Conservation (phyloP, 2,797 vertebrate genomes). For the Mustela erminea region DNA sequence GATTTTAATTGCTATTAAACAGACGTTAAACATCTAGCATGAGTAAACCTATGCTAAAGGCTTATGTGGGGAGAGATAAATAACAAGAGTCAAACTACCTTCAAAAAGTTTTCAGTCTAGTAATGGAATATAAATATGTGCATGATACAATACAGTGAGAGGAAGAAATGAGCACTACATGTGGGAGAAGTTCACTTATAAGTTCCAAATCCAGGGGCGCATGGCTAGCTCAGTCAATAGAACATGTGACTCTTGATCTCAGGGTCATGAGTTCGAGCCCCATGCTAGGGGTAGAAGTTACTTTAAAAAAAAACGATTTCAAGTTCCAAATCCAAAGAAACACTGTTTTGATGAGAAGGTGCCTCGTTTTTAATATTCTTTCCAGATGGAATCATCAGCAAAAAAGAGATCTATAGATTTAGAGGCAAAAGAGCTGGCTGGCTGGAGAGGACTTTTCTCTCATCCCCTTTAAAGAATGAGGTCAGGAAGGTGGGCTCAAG, state of each 20-base stretch:
- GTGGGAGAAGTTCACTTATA: neutral
- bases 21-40: neutral
- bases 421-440: neutral
- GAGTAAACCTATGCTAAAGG: constrained; percentile 30
- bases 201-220: neutral
- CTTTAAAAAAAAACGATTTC: neutral
- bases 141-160: neutral
- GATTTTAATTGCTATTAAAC: neutral
- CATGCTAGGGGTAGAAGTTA: neutral
- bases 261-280: neutral
- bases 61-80: neutral
- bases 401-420: neutral
- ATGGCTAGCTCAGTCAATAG: neutral
- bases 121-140: constrained; percentile 15
- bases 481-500: neutral
- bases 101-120: neutral
- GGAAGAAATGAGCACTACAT: constrained; percentile 6
- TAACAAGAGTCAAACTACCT: constrained; percentile 26
- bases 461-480: neutral
- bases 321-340: constrained; percentile 19
- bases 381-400: neutral
- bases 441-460: neutral
- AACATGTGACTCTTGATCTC: neutral
- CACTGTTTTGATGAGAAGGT: neutral
- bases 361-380: neutral